Evolutionary conservation across 2,888 invertebrate species (phyloP), one percentile per base, ranked within the genome.

Genomic region (Podotricha telesiphe): DNA sequence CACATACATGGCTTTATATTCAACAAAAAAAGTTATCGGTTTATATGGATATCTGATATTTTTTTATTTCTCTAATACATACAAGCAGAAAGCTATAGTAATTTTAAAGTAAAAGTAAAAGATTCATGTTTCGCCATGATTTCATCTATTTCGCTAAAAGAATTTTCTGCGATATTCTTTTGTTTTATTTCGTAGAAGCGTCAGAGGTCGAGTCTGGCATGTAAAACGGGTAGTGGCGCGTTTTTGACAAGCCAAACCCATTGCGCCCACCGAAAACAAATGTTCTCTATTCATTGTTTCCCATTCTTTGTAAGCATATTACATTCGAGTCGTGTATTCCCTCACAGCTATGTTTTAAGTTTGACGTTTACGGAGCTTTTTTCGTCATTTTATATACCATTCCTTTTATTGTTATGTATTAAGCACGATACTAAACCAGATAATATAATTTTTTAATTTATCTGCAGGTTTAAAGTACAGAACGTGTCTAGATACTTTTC

Each of bases 121-220:
- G n/a, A n/a, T 28, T 28, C 28, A 28, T 28, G 28, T 28, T 28
- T 37, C 17, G 4, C 11, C 34, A 55, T 37, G 73, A 73, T 74
- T 72, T 59, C 72, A 75, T 75, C 66, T 69, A 75, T 72, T 62
- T 28, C 34, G 50, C 19, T 53, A 37, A 59, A 47, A 40, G 28
- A 64, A 55, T 42, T 45, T 63, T 53, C 40, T 42, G 42, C 55
- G 45, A 67, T 73, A 70, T 76, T 76, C 76, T 74, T 86, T 86
- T 88, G 86, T 88, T 85, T 83, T 77, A 79, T 80, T 89, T 88
- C 88, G 81, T 67, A 80, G 88, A 88, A 88, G 74, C 80, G 76
- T 80, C 76, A 78, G 78, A 80, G 78, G 79, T 81, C 82, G 80
- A 78, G 81, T 53, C 80, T 79, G 81, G 87, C 81, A 88, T 88